Percentiles rank a stretch among this genome's conserved stretches.
phyloP scores from a whole-genome alignment of 2,113 vertebrate species.

The Paraplagusia blochii region DNA sequence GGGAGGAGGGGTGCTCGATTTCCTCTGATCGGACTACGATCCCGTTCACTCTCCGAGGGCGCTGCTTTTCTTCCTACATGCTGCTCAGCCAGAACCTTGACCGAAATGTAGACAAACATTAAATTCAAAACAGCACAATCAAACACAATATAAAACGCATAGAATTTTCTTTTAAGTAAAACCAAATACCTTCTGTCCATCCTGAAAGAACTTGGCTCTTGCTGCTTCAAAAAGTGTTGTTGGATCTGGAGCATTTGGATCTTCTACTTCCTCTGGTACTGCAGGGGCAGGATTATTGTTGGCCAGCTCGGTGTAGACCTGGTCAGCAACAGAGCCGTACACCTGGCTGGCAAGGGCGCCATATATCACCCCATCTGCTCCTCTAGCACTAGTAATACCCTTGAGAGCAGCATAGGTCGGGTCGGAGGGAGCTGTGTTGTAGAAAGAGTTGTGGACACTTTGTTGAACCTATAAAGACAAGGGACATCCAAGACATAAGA shows the following conservation, averaged over 20 bases:
- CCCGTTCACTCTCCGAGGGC: conserved; percentile 62
- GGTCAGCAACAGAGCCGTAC: conserved; percentile 79
- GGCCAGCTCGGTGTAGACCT: conserved; percentile 71
- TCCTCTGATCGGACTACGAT: conserved; percentile 77
- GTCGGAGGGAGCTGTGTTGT: conserved; percentile 82
- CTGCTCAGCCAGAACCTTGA: conserved; percentile 76
- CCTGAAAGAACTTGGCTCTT: conserved; percentile 78
- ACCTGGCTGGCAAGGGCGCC: conserved; percentile 82
- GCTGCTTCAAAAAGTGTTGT: conserved; percentile 79
- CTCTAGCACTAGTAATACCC: conserved; percentile 72
- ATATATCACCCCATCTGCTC: conserved; percentile 78
- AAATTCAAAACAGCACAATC: not conserved
- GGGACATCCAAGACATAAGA: not conserved
- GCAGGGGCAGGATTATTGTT: conserved; percentile 41
- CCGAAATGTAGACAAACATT: not conserved
- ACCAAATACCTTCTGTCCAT: conserved; percentile 73
- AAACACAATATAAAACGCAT: not conserved
- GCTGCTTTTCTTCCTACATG: conserved; percentile 69
- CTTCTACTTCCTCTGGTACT: conserved; percentile 44
- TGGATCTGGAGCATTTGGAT: conserved; percentile 61
- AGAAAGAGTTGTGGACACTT: conserved; percentile 78
- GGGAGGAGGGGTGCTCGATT: conserved; percentile 72
- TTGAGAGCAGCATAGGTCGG: conserved; percentile 80
- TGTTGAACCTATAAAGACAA: conserved; percentile 73
- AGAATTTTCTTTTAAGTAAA: not conserved